These are phyloP conservation scores for Clinocottus analis DNA, from an alignment of 2,113 vertebrate genomes.

Conservation along the genomic window DNA sequence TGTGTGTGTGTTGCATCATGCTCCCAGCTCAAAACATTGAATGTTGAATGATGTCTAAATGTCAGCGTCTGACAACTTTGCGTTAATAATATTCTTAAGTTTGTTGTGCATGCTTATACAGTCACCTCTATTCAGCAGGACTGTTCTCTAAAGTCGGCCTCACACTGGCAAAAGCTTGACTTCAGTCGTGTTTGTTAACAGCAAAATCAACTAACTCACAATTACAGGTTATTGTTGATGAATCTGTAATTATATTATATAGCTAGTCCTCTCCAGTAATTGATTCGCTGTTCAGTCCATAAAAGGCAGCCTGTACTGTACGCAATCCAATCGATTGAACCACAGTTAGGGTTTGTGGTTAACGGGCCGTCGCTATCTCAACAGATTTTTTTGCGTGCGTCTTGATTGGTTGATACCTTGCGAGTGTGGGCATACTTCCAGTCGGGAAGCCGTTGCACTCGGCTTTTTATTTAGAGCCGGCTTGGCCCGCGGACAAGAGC, in stretches of 20 bases:
- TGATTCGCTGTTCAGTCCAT: neutral
- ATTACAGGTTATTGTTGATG: too few relatives aligned
- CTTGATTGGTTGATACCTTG: slow-evolving; percentile 6
- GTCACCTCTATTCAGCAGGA: neutral
- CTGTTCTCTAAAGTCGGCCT: neutral
- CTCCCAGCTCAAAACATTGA: slow-evolving; percentile 7
- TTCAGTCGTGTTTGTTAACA: too few relatives aligned
- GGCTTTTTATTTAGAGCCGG: slow-evolving; percentile 17
- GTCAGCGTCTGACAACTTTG: neutral
- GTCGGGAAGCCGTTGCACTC: slow-evolving; percentile 36
- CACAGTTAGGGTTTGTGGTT: neutral
- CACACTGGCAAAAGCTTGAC: neutral
- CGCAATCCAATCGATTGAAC: neutral
- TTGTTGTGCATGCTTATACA: neutral
- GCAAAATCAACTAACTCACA: neutral
- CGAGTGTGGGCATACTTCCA: slow-evolving; percentile 4
- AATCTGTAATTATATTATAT: too few relatives aligned
- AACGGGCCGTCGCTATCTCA: neutral
- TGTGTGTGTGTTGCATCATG: neutral
- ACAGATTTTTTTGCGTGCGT: neutral
- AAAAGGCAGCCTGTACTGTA: neutral
- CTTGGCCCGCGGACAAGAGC: slow-evolving; percentile 37
- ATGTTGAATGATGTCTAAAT: neutral
- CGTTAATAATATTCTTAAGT: neutral
- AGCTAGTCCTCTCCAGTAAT: too few relatives aligned